A percentile compares a stretch with the other conserved stretches of the same genome.
phyloP scores from a whole-genome alignment of 2,797 vertebrate genomes.

The Urophycis tenuis region DNA sequence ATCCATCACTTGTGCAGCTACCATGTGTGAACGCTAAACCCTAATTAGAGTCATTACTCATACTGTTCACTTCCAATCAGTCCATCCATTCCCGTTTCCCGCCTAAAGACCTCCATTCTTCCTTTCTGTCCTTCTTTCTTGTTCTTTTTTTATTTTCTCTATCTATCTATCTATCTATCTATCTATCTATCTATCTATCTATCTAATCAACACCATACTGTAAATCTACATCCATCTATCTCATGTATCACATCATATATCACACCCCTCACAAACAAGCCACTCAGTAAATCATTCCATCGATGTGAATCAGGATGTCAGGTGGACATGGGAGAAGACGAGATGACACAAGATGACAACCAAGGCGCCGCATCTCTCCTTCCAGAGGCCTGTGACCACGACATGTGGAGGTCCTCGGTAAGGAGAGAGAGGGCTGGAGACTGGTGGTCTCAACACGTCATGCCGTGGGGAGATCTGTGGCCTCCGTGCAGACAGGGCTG shows the following conservation, averaged over 20 bases:
- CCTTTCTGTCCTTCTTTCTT: constrained; percentile 11
- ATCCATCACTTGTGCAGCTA: constrained; percentile 60
- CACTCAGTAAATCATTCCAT: too few relatives aligned
- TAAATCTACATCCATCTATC: background rate
- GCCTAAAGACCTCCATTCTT: constrained; percentile 23
- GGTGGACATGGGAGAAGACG: too few relatives aligned
- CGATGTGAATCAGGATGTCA: too few relatives aligned
- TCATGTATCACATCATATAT: background rate
- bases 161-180: background rate
- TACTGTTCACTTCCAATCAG: constrained; percentile 47
- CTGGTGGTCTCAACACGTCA: constrained; percentile 8
- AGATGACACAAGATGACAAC: background rate
- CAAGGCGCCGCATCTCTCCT: background rate
- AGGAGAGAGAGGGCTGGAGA: constrained; percentile 37
- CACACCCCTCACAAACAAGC: background rate
- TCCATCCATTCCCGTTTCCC: constrained; percentile 51
- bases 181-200: constrained; percentile 1
- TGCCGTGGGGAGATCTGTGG: background rate
- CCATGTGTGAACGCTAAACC: constrained; percentile 44
- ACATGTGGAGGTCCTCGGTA: constrained; percentile 57
- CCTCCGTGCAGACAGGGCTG: too few relatives aligned
- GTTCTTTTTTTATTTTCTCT: background rate
- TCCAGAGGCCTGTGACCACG: constrained; percentile 31
- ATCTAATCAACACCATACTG: too few relatives aligned
- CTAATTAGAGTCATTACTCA: constrained; percentile 73